Evolutionary conservation across 2,888 invertebrate species (phyloP).

Genomic region (Glomeris marginata): DNA sequence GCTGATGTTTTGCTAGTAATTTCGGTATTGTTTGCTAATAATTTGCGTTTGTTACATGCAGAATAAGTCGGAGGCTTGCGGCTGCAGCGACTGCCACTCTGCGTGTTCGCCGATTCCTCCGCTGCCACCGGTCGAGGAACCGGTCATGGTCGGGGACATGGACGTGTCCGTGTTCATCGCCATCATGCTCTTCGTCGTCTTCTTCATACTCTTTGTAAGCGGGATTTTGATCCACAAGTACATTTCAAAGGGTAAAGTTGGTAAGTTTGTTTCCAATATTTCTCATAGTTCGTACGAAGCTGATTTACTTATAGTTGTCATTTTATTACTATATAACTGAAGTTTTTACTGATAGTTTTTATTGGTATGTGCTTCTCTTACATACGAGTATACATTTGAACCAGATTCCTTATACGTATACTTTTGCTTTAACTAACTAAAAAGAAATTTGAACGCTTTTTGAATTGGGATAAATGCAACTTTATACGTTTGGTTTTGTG

Average conservation of each 20-base stretch:
- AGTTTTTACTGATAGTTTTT: background rate
- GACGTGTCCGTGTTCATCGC: slow-evolving; percentile 19
- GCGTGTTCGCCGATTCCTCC: slow-evolving; percentile 10
- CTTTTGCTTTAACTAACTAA: too few relatives aligned
- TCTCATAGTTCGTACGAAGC: too few relatives aligned
- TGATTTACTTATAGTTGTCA: background rate
- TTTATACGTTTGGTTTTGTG: too few relatives aligned
- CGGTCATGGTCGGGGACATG: slow-evolving; percentile 19
- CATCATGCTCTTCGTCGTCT: slow-evolving; percentile 19
- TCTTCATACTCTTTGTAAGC: slow-evolving; percentile 18
- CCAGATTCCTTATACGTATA: too few relatives aligned
- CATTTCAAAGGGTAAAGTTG: background rate
- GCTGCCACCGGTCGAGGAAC: slow-evolving; percentile 12
- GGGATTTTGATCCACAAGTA: slow-evolving; percentile 4
- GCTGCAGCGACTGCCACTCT: slow-evolving; percentile 19
- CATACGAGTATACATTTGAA: too few relatives aligned
- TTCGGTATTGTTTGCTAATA: slow-evolving; percentile 7
- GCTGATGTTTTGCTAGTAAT: slow-evolving; percentile 12
- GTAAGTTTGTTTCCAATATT: slow-evolving; percentile 5
- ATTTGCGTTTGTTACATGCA: slow-evolving; percentile 45
- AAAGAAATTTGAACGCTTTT: too few relatives aligned
- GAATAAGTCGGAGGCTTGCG: slow-evolving; percentile 43
- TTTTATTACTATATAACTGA: background rate
- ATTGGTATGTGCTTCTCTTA: background rate
- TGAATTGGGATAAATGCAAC: too few relatives aligned